Percentiles rank a stretch among this genome's conserved stretches.
These are phyloP conservation scores for Conops quadrifasciatus DNA, from an alignment of 2,888 invertebrate species.

Conservation along the genomic window DNA sequence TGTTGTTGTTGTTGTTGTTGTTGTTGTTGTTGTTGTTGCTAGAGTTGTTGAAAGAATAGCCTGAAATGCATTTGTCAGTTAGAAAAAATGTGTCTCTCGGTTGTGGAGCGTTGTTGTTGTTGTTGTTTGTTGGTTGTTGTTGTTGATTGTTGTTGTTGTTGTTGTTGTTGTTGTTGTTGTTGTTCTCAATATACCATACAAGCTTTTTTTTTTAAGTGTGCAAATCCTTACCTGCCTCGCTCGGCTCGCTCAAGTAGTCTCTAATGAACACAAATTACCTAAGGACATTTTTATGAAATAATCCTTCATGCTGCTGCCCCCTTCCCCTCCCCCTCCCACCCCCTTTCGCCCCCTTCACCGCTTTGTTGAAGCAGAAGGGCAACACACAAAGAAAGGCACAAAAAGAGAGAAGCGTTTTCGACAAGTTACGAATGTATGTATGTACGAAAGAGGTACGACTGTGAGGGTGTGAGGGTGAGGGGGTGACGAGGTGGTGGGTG, in stretches of 20 bases:
- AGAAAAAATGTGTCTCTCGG: background rate
- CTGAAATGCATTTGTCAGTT: too few species aligned
- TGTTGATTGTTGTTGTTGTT: background rate
- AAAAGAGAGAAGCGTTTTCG: background rate
- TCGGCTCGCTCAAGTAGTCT: slow-evolving; percentile 58
- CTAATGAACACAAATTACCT: slow-evolving; percentile 67
- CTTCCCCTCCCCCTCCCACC: slow-evolving; percentile 37
- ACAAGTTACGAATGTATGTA: background rate
- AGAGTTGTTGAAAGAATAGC: too few species aligned
- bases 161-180: background rate
- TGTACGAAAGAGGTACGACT: background rate
- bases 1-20: background rate
- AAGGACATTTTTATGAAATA: slow-evolving; percentile 63
- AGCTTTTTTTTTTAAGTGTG: background rate
- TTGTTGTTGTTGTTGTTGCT: background rate
- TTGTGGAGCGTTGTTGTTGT: background rate
- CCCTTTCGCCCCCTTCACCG: slow-evolving; percentile 33
- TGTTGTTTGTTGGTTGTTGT: background rate
- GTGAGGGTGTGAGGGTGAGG: too few species aligned
- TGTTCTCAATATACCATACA: background rate
- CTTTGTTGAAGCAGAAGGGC: background rate
- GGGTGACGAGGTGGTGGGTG: slow-evolving; percentile 15
- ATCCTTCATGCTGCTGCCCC: slow-evolving; percentile 47
- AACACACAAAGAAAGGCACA: background rate
- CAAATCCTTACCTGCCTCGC: background rate